phyloP scores from a whole-genome alignment of 1,140 invertebrate genomes.

The Drosophila santomea region DNA sequence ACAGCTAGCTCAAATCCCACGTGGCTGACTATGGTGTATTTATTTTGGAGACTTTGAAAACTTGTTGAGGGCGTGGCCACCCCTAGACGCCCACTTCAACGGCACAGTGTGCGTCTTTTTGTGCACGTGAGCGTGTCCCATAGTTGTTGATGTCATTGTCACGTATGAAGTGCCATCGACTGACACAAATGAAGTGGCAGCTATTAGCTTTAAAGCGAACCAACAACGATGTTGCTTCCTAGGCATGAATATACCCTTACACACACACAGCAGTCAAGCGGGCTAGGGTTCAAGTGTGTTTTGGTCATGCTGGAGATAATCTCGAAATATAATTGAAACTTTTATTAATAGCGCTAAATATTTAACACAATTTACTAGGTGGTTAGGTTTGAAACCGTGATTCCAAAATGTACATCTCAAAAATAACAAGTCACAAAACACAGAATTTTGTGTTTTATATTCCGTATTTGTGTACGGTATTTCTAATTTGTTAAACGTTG shows the following conservation, averaged over 20 bases:
- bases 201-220: conserved; percentile 76
- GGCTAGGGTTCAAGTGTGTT: conserved; percentile 14
- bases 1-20: conserved; percentile 60
- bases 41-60: conserved; percentile 73
- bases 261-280: conserved; percentile 13
- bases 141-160: conserved; percentile 63
- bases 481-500: neutral
- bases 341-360: no score
- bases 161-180: conserved; percentile 79
- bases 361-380: neutral
- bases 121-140: conserved; percentile 28
- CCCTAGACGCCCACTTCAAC: neutral
- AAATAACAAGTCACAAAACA: neutral
- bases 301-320: conserved; percentile 6
- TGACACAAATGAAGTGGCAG: conserved; percentile 80
- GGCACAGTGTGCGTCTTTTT: conserved; percentile 41
- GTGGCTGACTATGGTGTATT: conserved; percentile 56
- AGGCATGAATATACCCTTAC: neutral
- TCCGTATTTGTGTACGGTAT: no score
- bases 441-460: no score
- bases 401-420: neutral
- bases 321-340: neutral
- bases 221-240: conserved; percentile 14
- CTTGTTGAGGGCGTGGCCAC: conserved; percentile 33
- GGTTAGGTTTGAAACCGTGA: no score